Percentiles rank a stretch among this genome's conserved stretches.
These are phyloP conservation scores for Semotilus atromaculatus DNA, from an alignment of 2,797 vertebrate species.

Conservation along the genomic window DNA sequence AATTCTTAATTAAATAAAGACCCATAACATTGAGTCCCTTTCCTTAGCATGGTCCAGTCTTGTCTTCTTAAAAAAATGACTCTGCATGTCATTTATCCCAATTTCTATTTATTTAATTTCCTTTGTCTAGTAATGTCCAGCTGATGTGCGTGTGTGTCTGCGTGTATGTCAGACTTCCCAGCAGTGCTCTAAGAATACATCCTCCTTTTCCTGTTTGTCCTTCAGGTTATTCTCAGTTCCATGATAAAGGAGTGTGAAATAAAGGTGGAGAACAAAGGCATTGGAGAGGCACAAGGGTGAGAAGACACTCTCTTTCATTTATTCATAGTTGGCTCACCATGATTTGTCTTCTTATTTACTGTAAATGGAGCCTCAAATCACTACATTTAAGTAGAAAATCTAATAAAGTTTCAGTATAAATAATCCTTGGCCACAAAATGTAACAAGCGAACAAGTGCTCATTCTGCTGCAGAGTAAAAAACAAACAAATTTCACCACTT, in stretches of 20 bases:
- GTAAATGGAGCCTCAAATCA: not conserved
- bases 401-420: slow-evolving; percentile 5
- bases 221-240: slow-evolving; percentile 95
- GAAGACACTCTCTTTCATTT: slow-evolving; percentile 38
- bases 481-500: not conserved
- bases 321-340: not conserved
- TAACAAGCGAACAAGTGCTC: slow-evolving; percentile 24
- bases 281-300: slow-evolving; percentile 96
- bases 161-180: slow-evolving; percentile 50
- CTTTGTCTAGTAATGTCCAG: slow-evolving; percentile 72
- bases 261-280: slow-evolving; percentile 96
- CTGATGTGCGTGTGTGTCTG: slow-evolving; percentile 60
- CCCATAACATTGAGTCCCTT: too few relatives aligned
- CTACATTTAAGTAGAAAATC: not conserved
- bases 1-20: not conserved
- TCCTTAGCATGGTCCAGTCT: not conserved
- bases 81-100: not conserved
- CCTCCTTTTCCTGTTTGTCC: slow-evolving; percentile 52
- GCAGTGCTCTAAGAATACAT: slow-evolving; percentile 58
- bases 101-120: slow-evolving; percentile 53
- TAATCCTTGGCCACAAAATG: not conserved
- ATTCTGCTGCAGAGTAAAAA: slow-evolving; percentile 20
- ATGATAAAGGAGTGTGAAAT: slow-evolving; percentile 99
- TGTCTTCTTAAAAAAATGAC: not conserved
- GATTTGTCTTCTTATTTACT: not conserved